phyloP scores from a whole-genome alignment of 2,113 vertebrate genomes.

The Miniopterus natalensis region DNA sequence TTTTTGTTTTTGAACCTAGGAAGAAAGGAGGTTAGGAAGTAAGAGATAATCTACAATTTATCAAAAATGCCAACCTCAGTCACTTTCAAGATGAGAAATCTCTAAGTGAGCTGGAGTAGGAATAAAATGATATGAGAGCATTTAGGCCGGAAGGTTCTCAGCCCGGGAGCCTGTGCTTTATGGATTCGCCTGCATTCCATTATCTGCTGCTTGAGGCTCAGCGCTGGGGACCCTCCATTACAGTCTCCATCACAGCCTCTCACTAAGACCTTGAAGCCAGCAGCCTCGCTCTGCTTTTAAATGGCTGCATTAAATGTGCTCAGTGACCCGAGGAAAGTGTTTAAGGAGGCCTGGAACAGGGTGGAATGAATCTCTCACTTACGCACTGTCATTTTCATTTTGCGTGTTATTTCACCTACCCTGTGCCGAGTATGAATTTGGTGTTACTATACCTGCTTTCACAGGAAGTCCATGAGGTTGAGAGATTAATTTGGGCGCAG shows the following conservation, averaged over 20 bases:
- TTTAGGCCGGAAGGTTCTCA: conserved; percentile 36
- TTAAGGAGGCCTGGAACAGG: conserved; percentile 71
- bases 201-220: conserved; percentile 64
- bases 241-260: conserved; percentile 72
- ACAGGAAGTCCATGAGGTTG: background rate
- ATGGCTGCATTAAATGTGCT: conserved; percentile 76
- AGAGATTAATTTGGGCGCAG: background rate
- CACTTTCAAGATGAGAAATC: conserved; percentile 65
- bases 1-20: conserved; percentile 56
- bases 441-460: background rate
- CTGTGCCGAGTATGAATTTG: background rate
- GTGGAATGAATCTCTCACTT: conserved; percentile 73
- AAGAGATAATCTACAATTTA: conserved; percentile 46
- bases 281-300: conserved; percentile 60
- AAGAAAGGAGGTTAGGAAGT: conserved; percentile 49
- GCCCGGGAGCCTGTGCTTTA: conserved; percentile 21
- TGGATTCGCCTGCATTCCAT: conserved; percentile 67
- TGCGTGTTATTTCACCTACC: background rate
- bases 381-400: background rate
- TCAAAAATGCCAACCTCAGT: conserved; percentile 50
- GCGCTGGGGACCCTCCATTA: conserved; percentile 45
- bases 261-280: conserved; percentile 75
- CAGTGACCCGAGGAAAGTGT: conserved; percentile 74
- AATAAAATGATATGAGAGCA: conserved; percentile 35
- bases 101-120: conserved; percentile 40